Conservation (phyloP, 2,888 invertebrate species). For the Dendrolimus houi region DNA sequence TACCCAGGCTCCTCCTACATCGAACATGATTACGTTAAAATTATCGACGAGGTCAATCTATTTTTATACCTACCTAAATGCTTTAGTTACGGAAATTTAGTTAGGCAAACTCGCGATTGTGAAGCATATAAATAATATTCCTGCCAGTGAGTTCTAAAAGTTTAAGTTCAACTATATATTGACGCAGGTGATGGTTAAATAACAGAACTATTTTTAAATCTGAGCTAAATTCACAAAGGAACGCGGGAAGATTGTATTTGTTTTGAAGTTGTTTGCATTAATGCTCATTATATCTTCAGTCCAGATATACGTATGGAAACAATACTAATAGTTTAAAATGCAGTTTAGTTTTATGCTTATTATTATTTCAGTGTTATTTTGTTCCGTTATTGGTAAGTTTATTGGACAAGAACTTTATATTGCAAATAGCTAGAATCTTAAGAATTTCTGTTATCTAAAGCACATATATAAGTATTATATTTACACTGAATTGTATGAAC, state of each 20-base stretch:
- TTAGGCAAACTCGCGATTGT: background rate
- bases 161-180: background rate
- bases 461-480: no score
- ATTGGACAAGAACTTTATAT: no score
- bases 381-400: background rate
- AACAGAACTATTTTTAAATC: conserved; percentile 5
- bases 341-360: background rate
- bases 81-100: background rate
- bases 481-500: no score
- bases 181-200: background rate
- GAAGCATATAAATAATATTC: background rate
- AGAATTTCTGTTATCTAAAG: no score
- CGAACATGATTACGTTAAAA: background rate
- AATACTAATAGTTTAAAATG: background rate
- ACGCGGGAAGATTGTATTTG: background rate
- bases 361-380: background rate
- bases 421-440: no score
- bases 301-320: background rate
- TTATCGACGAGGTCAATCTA: background rate
- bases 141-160: no score
- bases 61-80: background rate
- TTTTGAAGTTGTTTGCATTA: background rate
- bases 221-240: conserved; percentile 1
- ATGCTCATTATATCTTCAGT: background rate
- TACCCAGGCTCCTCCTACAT: background rate